Evolutionary conservation across 2,113 vertebrate species (phyloP).

Genomic region (Gallinago jamesoni): DNA sequence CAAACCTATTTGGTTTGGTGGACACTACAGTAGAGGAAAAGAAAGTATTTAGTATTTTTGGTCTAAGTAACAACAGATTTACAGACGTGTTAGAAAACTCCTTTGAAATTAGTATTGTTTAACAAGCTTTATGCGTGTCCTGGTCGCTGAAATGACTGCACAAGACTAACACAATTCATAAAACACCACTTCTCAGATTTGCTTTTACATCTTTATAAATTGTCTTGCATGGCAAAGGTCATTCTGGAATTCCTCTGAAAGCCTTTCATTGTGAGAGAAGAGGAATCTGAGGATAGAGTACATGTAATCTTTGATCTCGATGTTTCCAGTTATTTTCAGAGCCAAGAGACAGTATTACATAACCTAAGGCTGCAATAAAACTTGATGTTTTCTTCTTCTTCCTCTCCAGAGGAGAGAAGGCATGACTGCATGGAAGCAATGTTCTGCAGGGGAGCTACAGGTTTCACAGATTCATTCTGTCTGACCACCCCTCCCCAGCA

Average conservation of each 20-base stretch:
- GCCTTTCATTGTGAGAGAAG: not conserved
- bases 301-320: slow-evolving; percentile 10
- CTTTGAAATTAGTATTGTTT: not conserved
- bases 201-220: not conserved
- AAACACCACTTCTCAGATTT: not conserved
- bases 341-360: not conserved
- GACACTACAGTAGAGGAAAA: not conserved
- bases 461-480: not conserved
- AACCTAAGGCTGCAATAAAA: slow-evolving; percentile 12
- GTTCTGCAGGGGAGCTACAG: not conserved
- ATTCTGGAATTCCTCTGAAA: slow-evolving; percentile 4
- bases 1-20: not conserved
- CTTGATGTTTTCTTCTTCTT: not conserved
- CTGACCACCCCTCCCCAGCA: not conserved
- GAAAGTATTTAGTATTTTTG: not conserved
- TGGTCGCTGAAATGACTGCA: not conserved
- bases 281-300: not conserved
- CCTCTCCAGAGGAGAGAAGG: not conserved
- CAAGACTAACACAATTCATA: not conserved
- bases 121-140: not conserved
- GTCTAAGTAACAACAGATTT: not conserved
- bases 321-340: slow-evolving; percentile 38
- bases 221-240: not conserved
- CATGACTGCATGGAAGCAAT: not conserved
- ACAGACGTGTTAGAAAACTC: not conserved